These are phyloP conservation scores for Nephrocerus scutellatus DNA, from an alignment of 2,888 invertebrate species.

Conservation along the genomic window DNA sequence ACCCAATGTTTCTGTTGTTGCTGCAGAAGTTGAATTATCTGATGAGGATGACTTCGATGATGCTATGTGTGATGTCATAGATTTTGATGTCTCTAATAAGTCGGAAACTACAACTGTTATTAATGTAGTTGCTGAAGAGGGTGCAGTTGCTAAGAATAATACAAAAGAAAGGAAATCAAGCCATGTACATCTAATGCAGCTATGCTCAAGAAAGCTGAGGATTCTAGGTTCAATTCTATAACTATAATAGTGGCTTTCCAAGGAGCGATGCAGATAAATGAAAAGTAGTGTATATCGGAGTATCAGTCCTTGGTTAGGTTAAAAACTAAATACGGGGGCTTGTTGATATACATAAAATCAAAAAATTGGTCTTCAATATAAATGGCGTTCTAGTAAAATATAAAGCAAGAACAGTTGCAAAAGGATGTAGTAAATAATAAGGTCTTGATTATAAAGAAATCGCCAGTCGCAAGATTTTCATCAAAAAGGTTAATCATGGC, in stretches of 20 bases:
- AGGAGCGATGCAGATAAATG: constrained; percentile 8
- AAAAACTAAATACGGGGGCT: constrained; percentile 22
- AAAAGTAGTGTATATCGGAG: constrained; percentile 23
- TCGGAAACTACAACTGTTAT: no score
- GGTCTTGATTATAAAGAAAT: constrained; percentile 8
- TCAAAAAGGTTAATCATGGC: constrained; percentile 12
- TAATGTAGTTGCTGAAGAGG: background rate
- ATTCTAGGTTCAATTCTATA: background rate
- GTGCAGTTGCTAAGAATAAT: background rate
- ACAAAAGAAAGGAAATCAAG: background rate
- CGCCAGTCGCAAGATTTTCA: no score
- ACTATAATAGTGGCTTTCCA: constrained; percentile 3
- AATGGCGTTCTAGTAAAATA: background rate
- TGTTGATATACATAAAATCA: constrained; percentile 11
- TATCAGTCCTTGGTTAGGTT: constrained; percentile 20
- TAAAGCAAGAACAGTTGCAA: constrained; percentile 8
- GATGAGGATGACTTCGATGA: no score
- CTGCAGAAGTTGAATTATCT: no score
- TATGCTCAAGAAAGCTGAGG: constrained; percentile 1
- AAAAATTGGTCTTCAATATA: constrained; percentile 12
- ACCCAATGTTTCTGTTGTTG: no score
- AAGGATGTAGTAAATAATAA: constrained; percentile 6
- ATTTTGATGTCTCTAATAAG: no score
- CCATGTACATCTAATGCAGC: background rate
- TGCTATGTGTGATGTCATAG: no score